These are phyloP conservation scores for Clarias platycephalus DNA, from an alignment of 2,797 vertebrate species.

Conservation along the genomic window DNA sequence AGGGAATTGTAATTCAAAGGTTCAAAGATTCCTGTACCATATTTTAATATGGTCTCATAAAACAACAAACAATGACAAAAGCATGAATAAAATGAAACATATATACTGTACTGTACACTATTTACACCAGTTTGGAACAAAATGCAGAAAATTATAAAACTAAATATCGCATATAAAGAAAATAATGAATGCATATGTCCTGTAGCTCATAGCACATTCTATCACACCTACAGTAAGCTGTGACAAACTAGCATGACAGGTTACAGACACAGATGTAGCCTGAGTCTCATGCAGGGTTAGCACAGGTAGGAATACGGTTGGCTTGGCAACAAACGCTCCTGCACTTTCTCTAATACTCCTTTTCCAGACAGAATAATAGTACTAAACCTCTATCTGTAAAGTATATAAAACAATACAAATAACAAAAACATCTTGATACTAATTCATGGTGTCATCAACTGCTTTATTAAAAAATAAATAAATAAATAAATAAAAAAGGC, in stretches of 20 bases:
- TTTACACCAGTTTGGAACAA: background rate
- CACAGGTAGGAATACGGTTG: slow-evolving; percentile 47
- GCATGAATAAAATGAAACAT: background rate
- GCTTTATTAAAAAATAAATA: background rate
- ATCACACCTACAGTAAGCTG: background rate
- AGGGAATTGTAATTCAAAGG: background rate
- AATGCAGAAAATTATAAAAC: background rate
- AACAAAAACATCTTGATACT: background rate
- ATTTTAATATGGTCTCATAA: background rate
- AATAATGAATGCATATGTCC: background rate
- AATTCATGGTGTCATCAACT: background rate
- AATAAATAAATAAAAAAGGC: background rate
- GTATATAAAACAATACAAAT: background rate
- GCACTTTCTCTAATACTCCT: slow-evolving; percentile 28
- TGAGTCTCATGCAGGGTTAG: background rate
- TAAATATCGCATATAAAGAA: background rate
- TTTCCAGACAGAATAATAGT: background rate
- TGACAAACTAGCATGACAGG: background rate
- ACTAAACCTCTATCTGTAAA: background rate
- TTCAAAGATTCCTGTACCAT: background rate
- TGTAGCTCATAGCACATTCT: background rate
- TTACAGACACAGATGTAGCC: background rate
- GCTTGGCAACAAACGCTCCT: slow-evolving; percentile 53
- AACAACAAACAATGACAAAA: background rate
- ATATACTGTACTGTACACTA: too few species aligned